These are phyloP conservation scores for Myzus persicae DNA, from an alignment of 1,140 invertebrate species.

Conservation along the genomic window DNA sequence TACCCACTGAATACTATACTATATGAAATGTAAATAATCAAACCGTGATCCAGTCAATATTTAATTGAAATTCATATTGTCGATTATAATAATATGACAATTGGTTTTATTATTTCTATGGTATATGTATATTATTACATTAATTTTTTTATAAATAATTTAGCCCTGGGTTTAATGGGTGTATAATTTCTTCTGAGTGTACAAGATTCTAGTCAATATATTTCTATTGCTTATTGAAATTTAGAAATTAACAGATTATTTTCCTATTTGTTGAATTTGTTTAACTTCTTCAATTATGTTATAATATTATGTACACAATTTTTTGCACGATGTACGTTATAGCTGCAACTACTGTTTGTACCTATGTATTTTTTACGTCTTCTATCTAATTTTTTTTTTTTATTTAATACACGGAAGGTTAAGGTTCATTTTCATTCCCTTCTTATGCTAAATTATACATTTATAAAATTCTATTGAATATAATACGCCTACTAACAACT, in stretches of 20 bases:
- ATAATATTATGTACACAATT: background rate
- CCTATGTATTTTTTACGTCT: too few relatives aligned
- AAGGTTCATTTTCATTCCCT: background rate
- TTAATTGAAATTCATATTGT: background rate
- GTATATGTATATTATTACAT: background rate
- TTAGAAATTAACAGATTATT: background rate
- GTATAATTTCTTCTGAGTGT: background rate
- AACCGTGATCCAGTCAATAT: background rate
- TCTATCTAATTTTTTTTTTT: background rate
- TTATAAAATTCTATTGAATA: background rate
- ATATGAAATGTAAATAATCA: background rate
- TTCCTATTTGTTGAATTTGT: background rate
- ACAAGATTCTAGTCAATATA: background rate
- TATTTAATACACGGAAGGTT: background rate
- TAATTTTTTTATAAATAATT: background rate
- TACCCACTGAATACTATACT: background rate
- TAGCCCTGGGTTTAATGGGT: background rate
- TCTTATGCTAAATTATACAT: background rate
- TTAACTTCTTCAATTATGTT: background rate
- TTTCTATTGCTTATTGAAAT: background rate
- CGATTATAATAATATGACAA: too few relatives aligned
- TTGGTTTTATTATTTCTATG: too few relatives aligned
- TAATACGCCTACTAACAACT: background rate
- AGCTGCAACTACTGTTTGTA: background rate
- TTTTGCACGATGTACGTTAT: background rate